Percentiles rank a stretch among this genome's conserved stretches.
Evolutionary conservation across 1,140 invertebrate genomes (phyloP).

Genomic region (Hycleus cichorii): DNA sequence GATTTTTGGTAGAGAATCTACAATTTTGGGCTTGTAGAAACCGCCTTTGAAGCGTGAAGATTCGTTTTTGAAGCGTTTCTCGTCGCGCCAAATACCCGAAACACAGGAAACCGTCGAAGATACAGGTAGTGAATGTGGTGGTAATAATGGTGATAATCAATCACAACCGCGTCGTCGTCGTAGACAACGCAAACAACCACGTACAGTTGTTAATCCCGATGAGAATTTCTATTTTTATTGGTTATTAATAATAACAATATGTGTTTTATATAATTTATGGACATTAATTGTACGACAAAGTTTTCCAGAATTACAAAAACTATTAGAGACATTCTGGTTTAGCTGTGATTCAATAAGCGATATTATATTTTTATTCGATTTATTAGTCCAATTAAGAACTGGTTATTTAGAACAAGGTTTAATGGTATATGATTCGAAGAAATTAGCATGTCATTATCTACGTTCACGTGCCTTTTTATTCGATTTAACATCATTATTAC

Average conservation of each 20-base stretch:
- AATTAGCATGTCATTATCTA: constrained; percentile 83
- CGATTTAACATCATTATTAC: constrained; percentile 75
- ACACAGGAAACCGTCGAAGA: constrained; percentile 73
- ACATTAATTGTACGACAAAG: constrained; percentile 90
- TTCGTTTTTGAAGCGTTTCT: constrained; percentile 90
- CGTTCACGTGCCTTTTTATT: constrained; percentile 78
- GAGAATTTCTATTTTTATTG: constrained; percentile 94
- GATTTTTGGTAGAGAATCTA: constrained; percentile 32
- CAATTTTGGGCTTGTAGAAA: constrained; percentile 42
- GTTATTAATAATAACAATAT: constrained; percentile 80
- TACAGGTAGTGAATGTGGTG: constrained; percentile 56
- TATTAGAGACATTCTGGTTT: constrained; percentile 56
- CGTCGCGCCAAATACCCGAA: constrained; percentile 82
- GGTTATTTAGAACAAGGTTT: constrained; percentile 93
- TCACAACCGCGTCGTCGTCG: constrained; percentile 53
- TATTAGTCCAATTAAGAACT: constrained; percentile 85
- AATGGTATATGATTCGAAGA: constrained; percentile 86
- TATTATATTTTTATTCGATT: constrained; percentile 77
- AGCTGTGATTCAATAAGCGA: constrained; percentile 77
- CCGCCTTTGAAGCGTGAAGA: constrained; percentile 85
- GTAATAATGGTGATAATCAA: constrained; percentile 50
- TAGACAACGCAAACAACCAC: constrained; percentile 59
- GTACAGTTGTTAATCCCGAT: constrained; percentile 89
- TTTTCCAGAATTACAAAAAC: constrained; percentile 74
- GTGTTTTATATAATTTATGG: constrained; percentile 93